phyloP scores from a whole-genome alignment of 2,797 vertebrate genomes.

The Botia kubotai region DNA sequence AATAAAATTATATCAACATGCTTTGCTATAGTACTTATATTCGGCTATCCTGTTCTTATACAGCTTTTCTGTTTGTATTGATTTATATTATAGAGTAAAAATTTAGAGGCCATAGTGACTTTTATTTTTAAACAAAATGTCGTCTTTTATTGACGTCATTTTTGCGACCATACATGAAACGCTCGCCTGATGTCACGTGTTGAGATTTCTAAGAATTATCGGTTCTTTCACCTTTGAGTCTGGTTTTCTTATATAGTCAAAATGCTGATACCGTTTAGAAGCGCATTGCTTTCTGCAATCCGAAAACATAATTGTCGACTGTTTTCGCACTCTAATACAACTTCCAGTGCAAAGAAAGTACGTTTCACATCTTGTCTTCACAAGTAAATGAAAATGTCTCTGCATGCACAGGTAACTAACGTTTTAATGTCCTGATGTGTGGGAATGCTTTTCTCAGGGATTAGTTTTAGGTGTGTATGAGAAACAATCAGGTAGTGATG shows the following conservation, averaged over 20 bases:
- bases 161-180: not conserved
- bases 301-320: conserved; percentile 63
- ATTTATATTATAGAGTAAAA: not conserved
- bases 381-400: not conserved
- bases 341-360: conserved; percentile 73
- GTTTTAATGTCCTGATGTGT: conserved; percentile 1
- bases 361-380: conserved; percentile 44
- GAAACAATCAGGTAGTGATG: conserved; percentile 75
- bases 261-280: conserved; percentile 72
- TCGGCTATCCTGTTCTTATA: too few relatives aligned
- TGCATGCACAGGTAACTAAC: not conserved
- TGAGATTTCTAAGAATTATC: not conserved
- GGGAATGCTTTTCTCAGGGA: conserved; percentile 75
- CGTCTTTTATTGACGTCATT: conserved; percentile 26
- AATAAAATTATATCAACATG: too few relatives aligned
- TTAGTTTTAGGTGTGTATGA: conserved; percentile 91
- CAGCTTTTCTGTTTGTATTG: too few relatives aligned
- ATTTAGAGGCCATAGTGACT: not conserved
- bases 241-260: conserved; percentile 35
- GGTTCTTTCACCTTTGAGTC: not conserved
- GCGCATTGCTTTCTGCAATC: conserved; percentile 44
- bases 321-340: conserved; percentile 68
- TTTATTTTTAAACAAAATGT: conserved; percentile 35
- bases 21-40: too few relatives aligned
- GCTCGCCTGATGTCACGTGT: conserved; percentile 17